Percentiles rank a stretch among this genome's conserved stretches.
These are phyloP conservation scores for Fratercula arctica DNA, from an alignment of 2,797 vertebrate species.

Conservation along the genomic window DNA sequence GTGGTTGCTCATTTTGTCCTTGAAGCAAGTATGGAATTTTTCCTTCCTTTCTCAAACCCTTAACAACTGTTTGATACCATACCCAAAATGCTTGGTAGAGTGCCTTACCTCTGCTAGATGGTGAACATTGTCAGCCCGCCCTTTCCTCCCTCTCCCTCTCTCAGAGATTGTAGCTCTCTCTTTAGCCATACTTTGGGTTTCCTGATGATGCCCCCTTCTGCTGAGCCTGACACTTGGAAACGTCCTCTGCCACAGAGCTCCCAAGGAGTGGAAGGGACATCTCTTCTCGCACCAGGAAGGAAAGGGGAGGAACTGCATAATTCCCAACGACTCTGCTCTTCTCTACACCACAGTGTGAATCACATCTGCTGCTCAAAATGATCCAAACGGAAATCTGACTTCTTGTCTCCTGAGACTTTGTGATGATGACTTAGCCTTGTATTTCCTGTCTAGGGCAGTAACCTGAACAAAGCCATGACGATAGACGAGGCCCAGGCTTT, in stretches of 20 bases:
- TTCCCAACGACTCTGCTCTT: not conserved
- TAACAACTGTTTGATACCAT: not conserved
- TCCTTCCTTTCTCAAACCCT: not conserved
- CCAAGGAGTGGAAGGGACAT: not conserved
- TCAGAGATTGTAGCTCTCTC: not conserved
- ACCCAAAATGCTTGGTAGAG: not conserved
- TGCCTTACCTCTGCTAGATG: not conserved
- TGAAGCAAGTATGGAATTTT: not conserved
- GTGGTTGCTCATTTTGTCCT: not conserved
- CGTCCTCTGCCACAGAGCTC: not conserved
- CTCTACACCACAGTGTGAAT: not conserved
- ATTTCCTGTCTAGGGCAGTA: slow-evolving; percentile 83
- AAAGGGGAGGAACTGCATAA: not conserved
- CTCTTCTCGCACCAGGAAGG: not conserved
- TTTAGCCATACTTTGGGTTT: not conserved
- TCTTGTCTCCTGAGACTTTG: not conserved
- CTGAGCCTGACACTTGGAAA: not conserved
- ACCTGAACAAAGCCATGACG: slow-evolving; percentile 95
- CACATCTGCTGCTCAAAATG: not conserved
- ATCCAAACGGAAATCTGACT: not conserved
- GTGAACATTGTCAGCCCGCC: not conserved
- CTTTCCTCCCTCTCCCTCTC: not conserved
- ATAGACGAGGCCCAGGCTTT: slow-evolving; percentile 92
- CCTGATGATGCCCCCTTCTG: not conserved
- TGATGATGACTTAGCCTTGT: not conserved